Evolutionary conservation across 2,113 vertebrate genomes (phyloP).

Genomic region (Fregata magnificens): DNA sequence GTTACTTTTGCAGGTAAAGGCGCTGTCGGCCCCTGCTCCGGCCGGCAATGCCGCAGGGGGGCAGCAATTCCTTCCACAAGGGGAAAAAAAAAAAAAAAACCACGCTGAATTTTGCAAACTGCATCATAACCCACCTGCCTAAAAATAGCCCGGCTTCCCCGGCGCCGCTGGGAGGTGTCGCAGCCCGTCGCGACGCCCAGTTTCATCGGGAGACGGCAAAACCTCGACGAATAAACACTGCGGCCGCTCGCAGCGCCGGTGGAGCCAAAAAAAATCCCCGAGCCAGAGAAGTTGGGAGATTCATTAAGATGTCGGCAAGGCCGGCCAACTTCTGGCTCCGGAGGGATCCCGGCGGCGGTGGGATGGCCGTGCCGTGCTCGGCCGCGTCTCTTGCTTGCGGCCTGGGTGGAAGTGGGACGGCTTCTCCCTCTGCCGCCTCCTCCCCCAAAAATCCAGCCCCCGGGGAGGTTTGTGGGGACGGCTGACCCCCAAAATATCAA

Average conservation of each 20-base stretch:
- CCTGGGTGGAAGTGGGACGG: not conserved
- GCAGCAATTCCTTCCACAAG: not conserved
- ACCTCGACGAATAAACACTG: not conserved
- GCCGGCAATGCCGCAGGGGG: not conserved
- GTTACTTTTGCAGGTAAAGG: not conserved
- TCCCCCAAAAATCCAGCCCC: not conserved
- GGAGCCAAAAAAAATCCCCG: not conserved
- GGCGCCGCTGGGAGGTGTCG: not conserved
- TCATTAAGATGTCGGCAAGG: too few relatives aligned
- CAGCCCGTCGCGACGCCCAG: not conserved
- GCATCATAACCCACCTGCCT: not conserved
- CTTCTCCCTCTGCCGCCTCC: not conserved
- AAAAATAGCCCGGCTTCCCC: not conserved
- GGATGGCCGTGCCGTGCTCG: not conserved
- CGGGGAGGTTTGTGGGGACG: not conserved
- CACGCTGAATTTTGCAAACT: not conserved
- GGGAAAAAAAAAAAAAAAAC: not conserved
- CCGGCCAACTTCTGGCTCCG: accelerated
- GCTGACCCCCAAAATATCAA: too few relatives aligned
- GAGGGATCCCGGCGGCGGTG: not conserved
- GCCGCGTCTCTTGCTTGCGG: not conserved
- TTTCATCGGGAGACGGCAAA: not conserved
- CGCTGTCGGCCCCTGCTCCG: not conserved
- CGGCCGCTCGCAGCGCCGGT: accelerated
- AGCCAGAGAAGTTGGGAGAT: not conserved